phyloP scores from a whole-genome alignment of 2,113 vertebrate genomes.

The Mobula hypostoma region DNA sequence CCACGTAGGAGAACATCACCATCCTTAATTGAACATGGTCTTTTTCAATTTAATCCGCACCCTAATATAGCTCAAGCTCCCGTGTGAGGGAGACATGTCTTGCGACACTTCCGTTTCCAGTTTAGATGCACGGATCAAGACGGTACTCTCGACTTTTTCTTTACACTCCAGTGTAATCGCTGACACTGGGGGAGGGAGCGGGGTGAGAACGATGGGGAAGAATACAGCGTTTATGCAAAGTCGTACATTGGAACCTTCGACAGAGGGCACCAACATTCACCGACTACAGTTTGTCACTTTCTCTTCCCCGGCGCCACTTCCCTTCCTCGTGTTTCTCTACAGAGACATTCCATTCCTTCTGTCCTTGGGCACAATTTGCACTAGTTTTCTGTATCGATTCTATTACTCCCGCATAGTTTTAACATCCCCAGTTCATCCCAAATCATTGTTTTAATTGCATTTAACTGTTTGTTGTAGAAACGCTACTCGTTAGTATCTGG shows the following conservation, averaged over 20 bases:
- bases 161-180: not conserved
- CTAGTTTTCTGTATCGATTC: not conserved
- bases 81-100: not conserved
- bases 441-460: not conserved
- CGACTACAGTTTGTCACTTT: not conserved
- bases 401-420: not conserved
- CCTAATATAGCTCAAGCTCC: not conserved
- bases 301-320: not conserved
- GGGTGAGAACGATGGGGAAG: not conserved
- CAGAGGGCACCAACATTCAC: slow-evolving; percentile 15
- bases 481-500: not conserved
- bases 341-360: not conserved
- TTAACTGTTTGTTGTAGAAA: not conserved
- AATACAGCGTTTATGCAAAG: not conserved
- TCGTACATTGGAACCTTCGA: not conserved
- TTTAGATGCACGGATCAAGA: not conserved
- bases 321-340: not conserved
- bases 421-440: not conserved
- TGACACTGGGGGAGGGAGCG: not conserved
- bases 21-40: not conserved
- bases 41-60: too few species aligned
- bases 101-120: slow-evolving; percentile 12
- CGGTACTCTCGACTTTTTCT: not conserved
- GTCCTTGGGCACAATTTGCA: not conserved
- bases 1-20: not conserved